Conservation (phyloP, 2,888 invertebrate genomes). For the Dasypogon diadema region DNA sequence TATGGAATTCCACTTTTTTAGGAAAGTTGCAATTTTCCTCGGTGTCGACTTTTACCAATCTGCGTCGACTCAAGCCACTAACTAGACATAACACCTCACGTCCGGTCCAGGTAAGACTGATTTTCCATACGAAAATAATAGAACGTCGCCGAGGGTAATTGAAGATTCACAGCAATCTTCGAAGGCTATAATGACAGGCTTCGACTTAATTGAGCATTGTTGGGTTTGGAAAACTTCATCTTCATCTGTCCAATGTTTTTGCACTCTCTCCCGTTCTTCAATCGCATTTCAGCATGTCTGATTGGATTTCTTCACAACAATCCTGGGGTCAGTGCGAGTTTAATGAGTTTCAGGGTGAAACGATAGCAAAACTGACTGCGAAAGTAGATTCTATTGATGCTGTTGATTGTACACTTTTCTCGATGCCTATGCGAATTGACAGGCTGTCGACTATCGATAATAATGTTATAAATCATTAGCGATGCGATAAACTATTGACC, state of each 20-base stretch:
- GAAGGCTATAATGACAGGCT: constrained; percentile 23
- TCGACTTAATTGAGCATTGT: constrained; percentile 23
- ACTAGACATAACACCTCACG: not conserved
- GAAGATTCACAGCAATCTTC: not conserved
- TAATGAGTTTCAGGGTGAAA: constrained; percentile 7
- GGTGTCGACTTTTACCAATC: constrained; percentile 12
- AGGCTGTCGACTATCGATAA: not conserved
- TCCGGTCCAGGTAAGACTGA: not conserved
- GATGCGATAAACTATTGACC: not conserved
- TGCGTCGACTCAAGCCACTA: not conserved
- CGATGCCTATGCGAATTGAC: not conserved
- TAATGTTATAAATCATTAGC: not conserved
- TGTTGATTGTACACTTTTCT: not conserved
- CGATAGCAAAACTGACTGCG: not conserved
- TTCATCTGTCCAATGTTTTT: not conserved
- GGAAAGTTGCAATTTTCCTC: not conserved
- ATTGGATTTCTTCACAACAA: not conserved
- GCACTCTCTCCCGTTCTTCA: constrained; percentile 10
- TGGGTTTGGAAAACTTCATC: not conserved
- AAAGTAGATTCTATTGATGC: not conserved
- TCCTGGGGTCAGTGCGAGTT: constrained; percentile 16
- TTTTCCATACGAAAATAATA: not conserved
- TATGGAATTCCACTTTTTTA: constrained; percentile 27
- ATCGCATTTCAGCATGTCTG: not conserved
- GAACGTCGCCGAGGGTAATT: constrained; percentile 3